Evolutionary conservation across 2,113 vertebrate genomes (phyloP), one percentile per base, ranked within the genome.

Genomic region (Prionailurus viverrinus): DNA sequence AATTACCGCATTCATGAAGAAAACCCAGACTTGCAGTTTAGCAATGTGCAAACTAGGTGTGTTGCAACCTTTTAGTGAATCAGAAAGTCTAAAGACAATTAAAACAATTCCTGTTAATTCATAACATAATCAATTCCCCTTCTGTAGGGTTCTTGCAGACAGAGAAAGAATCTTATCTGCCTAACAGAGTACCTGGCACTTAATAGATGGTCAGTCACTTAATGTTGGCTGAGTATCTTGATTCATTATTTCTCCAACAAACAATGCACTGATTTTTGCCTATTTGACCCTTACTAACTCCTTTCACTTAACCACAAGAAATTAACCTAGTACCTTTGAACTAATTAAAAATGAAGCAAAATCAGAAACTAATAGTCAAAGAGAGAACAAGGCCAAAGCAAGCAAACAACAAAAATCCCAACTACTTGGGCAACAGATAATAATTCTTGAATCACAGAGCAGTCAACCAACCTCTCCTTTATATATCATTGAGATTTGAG

Each of bases 301-400:
- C 36, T 96, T 88, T 79, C 16, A 58, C 5, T 27, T 83, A 86
- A 87, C 61, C 11, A 51, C 79, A 81, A 81, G 23, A 97, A 63
- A 39, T 76, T 65, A 83, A 80, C 48, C 23, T 48, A 27, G 36
- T 41, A 81, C 36, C 33, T 92, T 95, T 81, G 39, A 87, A 51
- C n/a, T 36, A 71, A 87, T 80, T 92, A 94, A 97, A 97, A 97
- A 91, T 41, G 19, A 97, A 93, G 5, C 78, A 97, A 81, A 91
- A 89, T 96, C 87, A 82, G 41, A 93, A 88, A 91, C 19, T 86
- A 86, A 81, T 27, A 91, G 19, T 36, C 68, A 61, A 96, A 92
- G 33, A 29, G 3, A 90, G 74, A 92, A 83, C 21, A 73, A 94
- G 33, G 39, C n/a, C 29, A 89, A 92, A 82, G 76, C 66, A 76